Evolutionary conservation across 2,797 vertebrate species (phyloP), one percentile per base, ranked within the genome.

Genomic region (Lutjanus argentimaculatus): DNA sequence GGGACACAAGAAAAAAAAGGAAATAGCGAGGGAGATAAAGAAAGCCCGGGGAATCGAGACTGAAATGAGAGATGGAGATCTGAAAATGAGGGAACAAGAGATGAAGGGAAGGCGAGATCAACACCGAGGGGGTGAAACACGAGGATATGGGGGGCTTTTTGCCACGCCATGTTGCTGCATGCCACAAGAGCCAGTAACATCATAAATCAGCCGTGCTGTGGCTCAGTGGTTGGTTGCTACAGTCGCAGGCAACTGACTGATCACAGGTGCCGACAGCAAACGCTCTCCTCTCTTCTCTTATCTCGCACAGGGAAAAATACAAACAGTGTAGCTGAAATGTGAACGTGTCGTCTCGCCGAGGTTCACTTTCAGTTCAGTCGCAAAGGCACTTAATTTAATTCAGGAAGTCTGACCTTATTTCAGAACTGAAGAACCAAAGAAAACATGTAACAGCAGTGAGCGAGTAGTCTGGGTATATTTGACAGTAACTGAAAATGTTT

Each of bases 231-330:
- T 42, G 64, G 66, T 67, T 63, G 79, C 43, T 75, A 63, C 40
- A 8, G 68, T 72, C 40, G 25, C 76, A 84, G 83, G 63, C 63
- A 6, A 68, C 73, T 19, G 77, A 86, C 71, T 64, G 82, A 87
- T 90, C 85, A 85, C 91, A 93, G 86, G 90, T 91, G 89, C 85
- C 16, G 76, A 71, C 75, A 43, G 75, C 73, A 45, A 45, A 10
- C 6, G 3, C 71, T 73, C 48, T 66, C 1, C 64, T 59, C 57
- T 83, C 58, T 58, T 58, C 64, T 51, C 43, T 63, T 21, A n/a
- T 17, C 9, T 4, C 0, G 10, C 57, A 67, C 49, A 5, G 22
- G 17, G 12, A 45, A 74, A 83, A 85, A 83, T 6, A 81, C 36
- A 83, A 85, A 77, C 65, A 62, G 52, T 61, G 73, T 1, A 49